phyloP scores from a whole-genome alignment of 30 jellyfish, hydroid and myxozoan genomes.

The Pelagia noctiluca region DNA sequence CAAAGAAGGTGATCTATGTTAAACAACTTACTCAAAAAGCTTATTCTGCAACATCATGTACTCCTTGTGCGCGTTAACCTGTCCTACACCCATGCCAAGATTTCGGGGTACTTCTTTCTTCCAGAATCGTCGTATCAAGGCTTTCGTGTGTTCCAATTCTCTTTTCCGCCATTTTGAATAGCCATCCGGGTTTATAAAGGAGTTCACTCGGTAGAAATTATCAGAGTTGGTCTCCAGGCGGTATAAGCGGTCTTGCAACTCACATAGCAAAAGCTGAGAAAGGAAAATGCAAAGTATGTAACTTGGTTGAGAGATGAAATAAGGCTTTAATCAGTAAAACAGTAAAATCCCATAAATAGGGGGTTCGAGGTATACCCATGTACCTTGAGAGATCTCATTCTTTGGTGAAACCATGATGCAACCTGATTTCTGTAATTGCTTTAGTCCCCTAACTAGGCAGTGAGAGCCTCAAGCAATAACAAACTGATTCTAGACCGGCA shows the following conservation, averaged over 20 bases:
- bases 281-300: not conserved
- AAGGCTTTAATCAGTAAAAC: not conserved
- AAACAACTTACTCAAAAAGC: constrained; percentile 54
- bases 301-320: not conserved
- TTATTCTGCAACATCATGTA: constrained; percentile 56
- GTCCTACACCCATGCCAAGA: constrained; percentile 32
- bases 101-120: constrained; percentile 40
- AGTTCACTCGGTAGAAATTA: constrained; percentile 47
- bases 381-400: not conserved
- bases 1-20: not conserved
- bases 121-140: constrained; percentile 55
- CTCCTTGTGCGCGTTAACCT: constrained; percentile 44
- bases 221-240: constrained; percentile 70
- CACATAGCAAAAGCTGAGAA: constrained; percentile 52
- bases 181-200: constrained; percentile 63
- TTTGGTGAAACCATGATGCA: not conserved
- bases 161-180: constrained; percentile 72
- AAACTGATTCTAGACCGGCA: not conserved
- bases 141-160: constrained; percentile 34
- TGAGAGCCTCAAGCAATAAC: not conserved
- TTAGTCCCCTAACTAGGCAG: not conserved
- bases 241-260: constrained; percentile 63
- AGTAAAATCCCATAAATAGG: not conserved
- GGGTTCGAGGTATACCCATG: not conserved
- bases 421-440: not conserved